Percentiles rank a stretch among this genome's conserved stretches.
Evolutionary conservation across 2,888 invertebrate species (phyloP).

Genomic region (Ferdinandea cuprea): DNA sequence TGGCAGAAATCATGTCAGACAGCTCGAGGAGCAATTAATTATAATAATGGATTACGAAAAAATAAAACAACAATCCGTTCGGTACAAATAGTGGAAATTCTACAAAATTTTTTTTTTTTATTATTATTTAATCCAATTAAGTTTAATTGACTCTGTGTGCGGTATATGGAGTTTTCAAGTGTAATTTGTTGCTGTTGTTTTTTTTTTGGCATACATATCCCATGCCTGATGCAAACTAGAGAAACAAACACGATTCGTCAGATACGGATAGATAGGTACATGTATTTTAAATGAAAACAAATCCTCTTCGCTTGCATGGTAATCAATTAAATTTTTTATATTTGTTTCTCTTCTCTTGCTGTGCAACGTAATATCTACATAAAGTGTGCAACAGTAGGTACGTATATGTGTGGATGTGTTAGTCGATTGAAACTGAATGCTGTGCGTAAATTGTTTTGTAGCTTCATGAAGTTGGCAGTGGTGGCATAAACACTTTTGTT

Average conservation of each 20-base stretch:
- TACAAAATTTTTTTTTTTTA: constrained; percentile 20
- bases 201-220: constrained; percentile 32
- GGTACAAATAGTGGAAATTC: constrained; percentile 27
- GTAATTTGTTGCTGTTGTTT: constrained; percentile 67
- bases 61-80: constrained; percentile 6
- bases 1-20: constrained; percentile 73
- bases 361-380: constrained; percentile 7
- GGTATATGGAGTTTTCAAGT: constrained; percentile 61
- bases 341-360: constrained; percentile 14
- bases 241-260: constrained; percentile 29
- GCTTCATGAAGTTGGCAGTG: neutral
- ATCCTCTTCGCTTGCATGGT: constrained; percentile 30
- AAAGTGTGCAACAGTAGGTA: neutral
- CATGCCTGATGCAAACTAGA: constrained; percentile 32
- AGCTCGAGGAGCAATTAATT: constrained; percentile 74
- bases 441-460: neutral
- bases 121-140: constrained; percentile 73
- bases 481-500: neutral
- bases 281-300: constrained; percentile 35
- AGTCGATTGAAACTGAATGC: neutral
- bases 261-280: constrained; percentile 38
- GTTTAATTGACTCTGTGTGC: constrained; percentile 73
- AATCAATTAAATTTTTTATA: constrained; percentile 37
- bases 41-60: constrained; percentile 74
- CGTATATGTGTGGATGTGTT: neutral